A percentile compares a stretch with the other conserved stretches of the same genome.
These are phyloP conservation scores for Sarcophaga rosellei DNA, from an alignment of 2,888 invertebrate species.

Conservation along the genomic window DNA sequence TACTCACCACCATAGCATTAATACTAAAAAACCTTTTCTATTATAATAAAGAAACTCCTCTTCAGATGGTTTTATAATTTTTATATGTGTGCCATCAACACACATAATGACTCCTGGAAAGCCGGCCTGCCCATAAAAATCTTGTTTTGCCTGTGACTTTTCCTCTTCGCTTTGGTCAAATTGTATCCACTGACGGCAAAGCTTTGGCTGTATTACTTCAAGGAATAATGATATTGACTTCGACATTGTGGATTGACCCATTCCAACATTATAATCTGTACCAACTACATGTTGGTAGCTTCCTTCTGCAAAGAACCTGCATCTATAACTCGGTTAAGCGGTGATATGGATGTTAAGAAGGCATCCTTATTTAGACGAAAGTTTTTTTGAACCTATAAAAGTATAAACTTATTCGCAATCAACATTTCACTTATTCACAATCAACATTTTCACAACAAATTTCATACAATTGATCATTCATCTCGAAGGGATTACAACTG, in stretches of 20 bases:
- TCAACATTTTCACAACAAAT: no score
- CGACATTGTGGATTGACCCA: no score
- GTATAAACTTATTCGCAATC: no score
- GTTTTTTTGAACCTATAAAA: neutral
- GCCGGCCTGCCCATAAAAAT: no score
- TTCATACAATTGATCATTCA: no score
- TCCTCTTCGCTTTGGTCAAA: neutral
- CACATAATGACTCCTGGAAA: neutral
- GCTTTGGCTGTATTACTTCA: neutral
- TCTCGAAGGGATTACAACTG: no score
- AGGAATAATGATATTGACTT: no score
- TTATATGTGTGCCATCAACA: slow-evolving; percentile 12
- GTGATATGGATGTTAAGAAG: neutral
- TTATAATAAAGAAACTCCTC: neutral
- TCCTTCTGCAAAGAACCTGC: slow-evolving; percentile 4
- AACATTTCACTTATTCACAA: no score
- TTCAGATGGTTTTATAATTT: neutral
- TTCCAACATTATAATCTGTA: no score
- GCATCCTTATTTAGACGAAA: no score
- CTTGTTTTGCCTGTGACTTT: neutral
- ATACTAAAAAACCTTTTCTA: no score
- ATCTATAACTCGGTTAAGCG: slow-evolving; percentile 12
- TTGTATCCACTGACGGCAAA: neutral
- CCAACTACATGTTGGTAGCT: neutral
- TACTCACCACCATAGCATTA: neutral